Conservation (phyloP, 2,113 vertebrate species). For the Bujurquina vittata region DNA sequence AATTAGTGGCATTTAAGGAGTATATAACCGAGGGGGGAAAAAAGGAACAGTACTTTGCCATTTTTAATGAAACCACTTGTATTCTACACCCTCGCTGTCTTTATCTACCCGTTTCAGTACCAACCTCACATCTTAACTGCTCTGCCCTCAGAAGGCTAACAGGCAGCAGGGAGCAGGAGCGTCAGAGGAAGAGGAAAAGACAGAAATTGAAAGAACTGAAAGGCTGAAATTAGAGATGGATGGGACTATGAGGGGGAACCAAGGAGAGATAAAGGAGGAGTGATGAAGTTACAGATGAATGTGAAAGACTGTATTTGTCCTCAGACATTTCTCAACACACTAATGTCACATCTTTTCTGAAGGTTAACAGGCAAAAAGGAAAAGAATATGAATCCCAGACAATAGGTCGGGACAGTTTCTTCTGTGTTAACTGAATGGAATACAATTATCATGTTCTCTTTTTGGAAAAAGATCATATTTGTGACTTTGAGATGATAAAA, state of each 20-base stretch:
- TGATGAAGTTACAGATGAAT: conserved; percentile 17
- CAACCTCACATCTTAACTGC: conserved; percentile 23
- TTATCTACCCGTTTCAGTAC: neutral
- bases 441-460: neutral
- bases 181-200: neutral
- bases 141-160: conserved; percentile 23
- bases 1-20: conserved; percentile 6
- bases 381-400: neutral
- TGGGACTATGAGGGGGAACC: conserved; percentile 16
- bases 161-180: neutral
- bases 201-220: neutral
- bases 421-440: neutral
- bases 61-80: conserved; percentile 28
- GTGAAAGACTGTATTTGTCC: conserved; percentile 22
- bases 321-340: conserved; percentile 10
- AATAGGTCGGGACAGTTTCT: neutral
- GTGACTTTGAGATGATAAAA: neutral
- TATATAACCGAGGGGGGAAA: conserved; percentile 1
- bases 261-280: conserved; percentile 17
- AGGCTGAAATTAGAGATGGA: conserved; percentile 31
- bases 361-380: conserved; percentile 24
- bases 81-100: neutral
- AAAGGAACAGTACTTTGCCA: conserved; percentile 2
- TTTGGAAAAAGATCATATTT: neutral
- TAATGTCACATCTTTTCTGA: conserved; percentile 25